Conservation (phyloP, 1,140 invertebrate species). For the Fopius arisanus region DNA sequence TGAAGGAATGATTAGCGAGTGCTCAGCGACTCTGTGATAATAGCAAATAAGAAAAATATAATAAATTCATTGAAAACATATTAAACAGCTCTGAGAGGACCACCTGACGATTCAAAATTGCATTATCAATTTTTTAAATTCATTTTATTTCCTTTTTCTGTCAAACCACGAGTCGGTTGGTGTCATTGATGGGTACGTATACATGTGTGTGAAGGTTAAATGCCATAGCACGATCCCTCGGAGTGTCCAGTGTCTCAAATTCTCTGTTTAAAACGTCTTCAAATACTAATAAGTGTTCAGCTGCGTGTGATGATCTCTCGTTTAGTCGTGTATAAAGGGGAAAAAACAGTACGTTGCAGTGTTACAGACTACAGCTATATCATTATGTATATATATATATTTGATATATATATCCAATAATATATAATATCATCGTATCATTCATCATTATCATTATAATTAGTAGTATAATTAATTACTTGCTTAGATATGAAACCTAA, state of each 20-base stretch:
- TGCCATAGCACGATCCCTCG: conserved; percentile 1
- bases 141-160: conserved; percentile 16
- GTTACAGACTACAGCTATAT: conserved; percentile 59
- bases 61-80: not conserved
- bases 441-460: conserved; percentile 64
- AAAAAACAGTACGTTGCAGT: conserved; percentile 54
- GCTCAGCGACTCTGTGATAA: not conserved
- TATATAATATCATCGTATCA: conserved; percentile 63
- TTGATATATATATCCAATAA: conserved; percentile 59
- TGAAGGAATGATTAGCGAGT: not conserved
- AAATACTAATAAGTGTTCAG: conserved; percentile 4
- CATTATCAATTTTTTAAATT: conserved; percentile 10
- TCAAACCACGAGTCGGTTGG: conserved; percentile 32
- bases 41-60: not conserved
- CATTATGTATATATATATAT: conserved; percentile 49
- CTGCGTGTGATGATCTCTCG: conserved; percentile 12
- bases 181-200: conserved; percentile 32
- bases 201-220: conserved; percentile 40
- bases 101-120: not conserved
- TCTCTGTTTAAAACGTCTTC: not conserved
- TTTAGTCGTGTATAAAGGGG: conserved; percentile 38
- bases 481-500: conserved; percentile 66
- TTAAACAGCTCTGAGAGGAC: not conserved
- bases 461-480: conserved; percentile 65
- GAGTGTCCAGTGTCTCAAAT: conserved; percentile 9